Percentiles rank a stretch among this genome's conserved stretches.
These are phyloP conservation scores for Bilobella aurantiaca DNA, from an alignment of 1,140 invertebrate genomes.

Conservation along the genomic window DNA sequence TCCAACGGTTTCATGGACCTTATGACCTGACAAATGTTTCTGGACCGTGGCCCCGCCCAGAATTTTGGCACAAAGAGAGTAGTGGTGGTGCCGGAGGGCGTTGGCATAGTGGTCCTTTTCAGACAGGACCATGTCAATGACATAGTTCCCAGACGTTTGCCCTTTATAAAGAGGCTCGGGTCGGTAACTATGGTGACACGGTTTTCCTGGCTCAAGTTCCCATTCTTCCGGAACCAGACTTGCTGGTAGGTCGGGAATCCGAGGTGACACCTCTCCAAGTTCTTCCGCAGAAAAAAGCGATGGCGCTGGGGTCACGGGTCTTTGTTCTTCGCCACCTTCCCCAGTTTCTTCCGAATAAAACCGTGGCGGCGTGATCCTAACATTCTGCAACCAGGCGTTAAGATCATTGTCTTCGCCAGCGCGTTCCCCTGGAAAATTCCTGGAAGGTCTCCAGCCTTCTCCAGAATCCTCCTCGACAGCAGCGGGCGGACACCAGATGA, in stretches of 20 bases:
- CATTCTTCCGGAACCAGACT: background rate
- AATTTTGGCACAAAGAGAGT: background rate
- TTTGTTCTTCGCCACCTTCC: background rate
- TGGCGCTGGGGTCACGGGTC: background rate
- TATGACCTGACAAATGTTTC: constrained; percentile 10
- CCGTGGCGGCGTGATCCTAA: background rate
- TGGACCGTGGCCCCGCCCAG: constrained; percentile 4
- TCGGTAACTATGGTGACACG: background rate
- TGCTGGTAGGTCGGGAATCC: background rate
- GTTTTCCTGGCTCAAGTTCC: background rate
- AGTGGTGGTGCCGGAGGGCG: background rate
- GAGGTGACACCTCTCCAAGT: no score
- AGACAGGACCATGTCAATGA: constrained; percentile 3
- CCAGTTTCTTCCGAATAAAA: background rate
- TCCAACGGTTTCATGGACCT: background rate
- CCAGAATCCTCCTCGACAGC: background rate
- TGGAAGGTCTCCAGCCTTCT: background rate
- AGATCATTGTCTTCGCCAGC: background rate
- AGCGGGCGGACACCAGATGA: background rate
- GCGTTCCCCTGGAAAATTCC: no score
- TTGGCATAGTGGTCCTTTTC: background rate
- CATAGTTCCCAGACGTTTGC: constrained; percentile 2
- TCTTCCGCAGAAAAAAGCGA: background rate
- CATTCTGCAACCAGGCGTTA: no score
- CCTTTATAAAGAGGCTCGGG: constrained; percentile 10